Conservation (phyloP, 1,140 invertebrate species). For the Cardiocondyla obscurior region DNA sequence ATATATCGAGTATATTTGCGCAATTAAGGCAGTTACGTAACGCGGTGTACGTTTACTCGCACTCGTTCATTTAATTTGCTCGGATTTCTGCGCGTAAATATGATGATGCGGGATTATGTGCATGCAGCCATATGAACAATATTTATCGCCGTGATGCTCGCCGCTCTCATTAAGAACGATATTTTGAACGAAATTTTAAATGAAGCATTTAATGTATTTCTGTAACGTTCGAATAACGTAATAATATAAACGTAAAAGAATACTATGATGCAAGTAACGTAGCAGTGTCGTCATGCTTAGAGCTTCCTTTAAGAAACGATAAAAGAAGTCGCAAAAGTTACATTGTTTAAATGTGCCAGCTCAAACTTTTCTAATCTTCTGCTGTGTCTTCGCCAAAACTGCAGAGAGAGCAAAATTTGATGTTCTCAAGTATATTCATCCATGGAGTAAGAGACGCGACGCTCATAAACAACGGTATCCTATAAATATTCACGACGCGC, state of each 20-base stretch:
- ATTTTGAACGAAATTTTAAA: not conserved
- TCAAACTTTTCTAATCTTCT: slow-evolving; percentile 44
- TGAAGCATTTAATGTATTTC: not conserved
- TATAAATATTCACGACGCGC: slow-evolving; percentile 63
- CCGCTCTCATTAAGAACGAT: not conserved
- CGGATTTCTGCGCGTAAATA: slow-evolving; percentile 15
- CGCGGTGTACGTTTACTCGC: too few species aligned
- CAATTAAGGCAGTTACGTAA: slow-evolving; percentile 51
- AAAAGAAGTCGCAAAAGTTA: not conserved
- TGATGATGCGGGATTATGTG: slow-evolving; percentile 4
- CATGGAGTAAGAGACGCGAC: not conserved
- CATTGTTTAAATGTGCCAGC: slow-evolving; percentile 10
- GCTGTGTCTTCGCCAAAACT: slow-evolving; percentile 15
- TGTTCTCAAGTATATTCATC: slow-evolving; percentile 4
- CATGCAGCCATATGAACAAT: not conserved
- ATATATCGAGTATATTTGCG: slow-evolving; percentile 28
- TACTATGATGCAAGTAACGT: not conserved
- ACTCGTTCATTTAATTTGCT: not conserved
- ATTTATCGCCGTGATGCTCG: not conserved
- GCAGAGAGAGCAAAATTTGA: not conserved
- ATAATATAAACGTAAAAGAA: not conserved
- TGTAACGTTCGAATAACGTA: not conserved
- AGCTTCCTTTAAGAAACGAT: not conserved
- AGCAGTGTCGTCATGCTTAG: not conserved
- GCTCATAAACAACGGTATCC: slow-evolving; percentile 31